phyloP scores from a whole-genome alignment of 1,140 invertebrate genomes.

The Drosophila ohnishii region DNA sequence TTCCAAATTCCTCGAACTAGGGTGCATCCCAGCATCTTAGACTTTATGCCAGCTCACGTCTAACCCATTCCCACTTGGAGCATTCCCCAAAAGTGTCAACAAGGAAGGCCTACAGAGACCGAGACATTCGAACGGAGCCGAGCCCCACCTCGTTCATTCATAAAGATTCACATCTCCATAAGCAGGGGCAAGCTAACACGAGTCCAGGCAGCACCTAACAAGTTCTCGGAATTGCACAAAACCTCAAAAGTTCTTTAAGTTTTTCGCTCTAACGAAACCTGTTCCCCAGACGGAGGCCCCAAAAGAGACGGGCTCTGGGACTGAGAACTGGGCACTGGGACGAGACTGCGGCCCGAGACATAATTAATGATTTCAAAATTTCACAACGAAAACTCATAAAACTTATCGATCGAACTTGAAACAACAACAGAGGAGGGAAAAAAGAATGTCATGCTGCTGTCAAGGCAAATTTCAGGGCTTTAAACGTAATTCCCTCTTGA shows the following conservation, averaged over 20 bases:
- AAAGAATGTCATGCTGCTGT: slow-evolving; percentile 36
- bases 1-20: slow-evolving; percentile 21
- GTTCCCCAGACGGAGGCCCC: slow-evolving; percentile 34
- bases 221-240: slow-evolving; percentile 68
- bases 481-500: slow-evolving; percentile 1
- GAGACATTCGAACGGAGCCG: slow-evolving; percentile 8
- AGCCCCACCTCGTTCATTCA: slow-evolving; percentile 56
- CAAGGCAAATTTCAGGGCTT: slow-evolving; percentile 16
- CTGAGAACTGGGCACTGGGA: not conserved
- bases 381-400: slow-evolving; percentile 61
- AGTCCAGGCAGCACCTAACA: slow-evolving; percentile 54
- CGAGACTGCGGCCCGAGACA: slow-evolving; percentile 25
- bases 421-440: slow-evolving; percentile 18
- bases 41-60: slow-evolving; percentile 57
- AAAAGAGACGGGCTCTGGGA: slow-evolving; percentile 1
- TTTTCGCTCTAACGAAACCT: slow-evolving; percentile 53
- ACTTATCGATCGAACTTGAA: slow-evolving; percentile 56
- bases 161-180: slow-evolving; percentile 69
- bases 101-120: slow-evolving; percentile 36
- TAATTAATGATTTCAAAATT: slow-evolving; percentile 77
- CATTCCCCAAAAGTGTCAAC: slow-evolving; percentile 50
- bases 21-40: not conserved
- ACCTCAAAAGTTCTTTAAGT: slow-evolving; percentile 44
- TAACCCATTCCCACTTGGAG: slow-evolving; percentile 46
- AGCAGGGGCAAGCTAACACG: slow-evolving; percentile 24